Conservation (phyloP, 2,797 vertebrate genomes). For the Sus cebifrons region DNA sequence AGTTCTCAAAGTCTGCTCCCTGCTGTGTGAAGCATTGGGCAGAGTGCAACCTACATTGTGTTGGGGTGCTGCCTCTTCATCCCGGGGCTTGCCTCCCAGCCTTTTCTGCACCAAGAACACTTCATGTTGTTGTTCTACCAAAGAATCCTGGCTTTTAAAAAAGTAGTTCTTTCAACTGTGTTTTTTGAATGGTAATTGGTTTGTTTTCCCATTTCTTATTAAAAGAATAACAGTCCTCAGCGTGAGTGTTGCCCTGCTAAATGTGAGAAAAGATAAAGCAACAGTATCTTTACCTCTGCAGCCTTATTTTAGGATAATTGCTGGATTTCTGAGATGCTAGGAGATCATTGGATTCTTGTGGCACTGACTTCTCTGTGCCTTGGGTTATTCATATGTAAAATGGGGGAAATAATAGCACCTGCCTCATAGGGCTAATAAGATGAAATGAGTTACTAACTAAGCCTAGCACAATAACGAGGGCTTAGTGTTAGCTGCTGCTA, state of each 20-base stretch:
- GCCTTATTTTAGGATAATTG: slow-evolving; percentile 23
- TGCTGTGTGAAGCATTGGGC: background rate
- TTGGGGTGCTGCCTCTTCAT: background rate
- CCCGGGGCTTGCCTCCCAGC: background rate
- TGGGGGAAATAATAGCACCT: background rate
- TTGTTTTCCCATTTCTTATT: slow-evolving; percentile 68
- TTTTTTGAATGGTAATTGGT: slow-evolving; percentile 32
- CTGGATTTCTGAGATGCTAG: slow-evolving; percentile 22
- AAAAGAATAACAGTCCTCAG: slow-evolving; percentile 45
- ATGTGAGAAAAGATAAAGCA: background rate
- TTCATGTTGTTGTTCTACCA: background rate
- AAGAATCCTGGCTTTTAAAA: slow-evolving; percentile 41
- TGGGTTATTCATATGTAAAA: background rate
- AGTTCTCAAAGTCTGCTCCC: background rate
- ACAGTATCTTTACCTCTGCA: background rate
- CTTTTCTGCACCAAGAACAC: background rate
- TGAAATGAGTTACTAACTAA: background rate
- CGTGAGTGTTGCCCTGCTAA: background rate
- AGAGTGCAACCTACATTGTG: background rate
- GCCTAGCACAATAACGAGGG: background rate
- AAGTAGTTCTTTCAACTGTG: background rate
- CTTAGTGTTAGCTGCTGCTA: background rate
- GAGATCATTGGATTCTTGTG: background rate
- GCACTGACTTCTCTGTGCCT: background rate
- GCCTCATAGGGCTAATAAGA: background rate